Conservation (phyloP, 2,797 vertebrate genomes). For the Oryzias sinensis region DNA sequence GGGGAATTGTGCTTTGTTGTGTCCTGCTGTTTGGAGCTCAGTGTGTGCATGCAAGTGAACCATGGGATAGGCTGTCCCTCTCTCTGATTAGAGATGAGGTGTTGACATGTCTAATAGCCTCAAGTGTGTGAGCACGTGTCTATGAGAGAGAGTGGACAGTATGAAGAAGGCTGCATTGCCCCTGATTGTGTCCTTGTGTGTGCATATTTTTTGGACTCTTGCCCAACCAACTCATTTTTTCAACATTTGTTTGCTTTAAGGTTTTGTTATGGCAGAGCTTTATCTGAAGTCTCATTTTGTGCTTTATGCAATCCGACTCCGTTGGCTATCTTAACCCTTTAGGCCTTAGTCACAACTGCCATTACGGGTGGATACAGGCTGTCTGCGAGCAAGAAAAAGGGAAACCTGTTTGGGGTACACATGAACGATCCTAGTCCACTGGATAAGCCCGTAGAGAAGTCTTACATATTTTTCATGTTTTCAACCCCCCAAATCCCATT, state of each 20-base stretch:
- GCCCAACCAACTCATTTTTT: neutral
- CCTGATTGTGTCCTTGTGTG: conserved; percentile 3
- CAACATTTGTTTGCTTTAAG: conserved; percentile 8
- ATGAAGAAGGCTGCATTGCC: conserved; percentile 13
- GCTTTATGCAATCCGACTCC: no score
- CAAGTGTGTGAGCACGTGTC: conserved; percentile 28
- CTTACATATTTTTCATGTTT: no score
- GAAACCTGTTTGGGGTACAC: no score
- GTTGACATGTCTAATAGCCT: conserved; percentile 52
- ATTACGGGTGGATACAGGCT: no score
- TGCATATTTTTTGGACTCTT: conserved; percentile 5
- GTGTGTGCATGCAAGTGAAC: conserved; percentile 28
- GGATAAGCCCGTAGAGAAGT: no score
- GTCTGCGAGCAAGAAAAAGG: no score
- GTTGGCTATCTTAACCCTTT: no score
- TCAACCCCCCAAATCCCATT: no score
- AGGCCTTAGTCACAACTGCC: no score
- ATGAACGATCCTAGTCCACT: no score
- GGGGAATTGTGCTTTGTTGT: conserved; percentile 36
- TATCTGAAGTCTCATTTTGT: no score
- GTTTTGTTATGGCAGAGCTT: no score
- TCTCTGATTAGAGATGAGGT: conserved; percentile 47
- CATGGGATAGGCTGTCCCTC: conserved; percentile 45
- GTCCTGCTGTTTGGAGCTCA: conserved; percentile 36
- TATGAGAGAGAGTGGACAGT: conserved; percentile 12